Evolutionary conservation across 2,888 invertebrate species (phyloP), one percentile per base, ranked within the genome.

Genomic region (Chouioia cunea): DNA sequence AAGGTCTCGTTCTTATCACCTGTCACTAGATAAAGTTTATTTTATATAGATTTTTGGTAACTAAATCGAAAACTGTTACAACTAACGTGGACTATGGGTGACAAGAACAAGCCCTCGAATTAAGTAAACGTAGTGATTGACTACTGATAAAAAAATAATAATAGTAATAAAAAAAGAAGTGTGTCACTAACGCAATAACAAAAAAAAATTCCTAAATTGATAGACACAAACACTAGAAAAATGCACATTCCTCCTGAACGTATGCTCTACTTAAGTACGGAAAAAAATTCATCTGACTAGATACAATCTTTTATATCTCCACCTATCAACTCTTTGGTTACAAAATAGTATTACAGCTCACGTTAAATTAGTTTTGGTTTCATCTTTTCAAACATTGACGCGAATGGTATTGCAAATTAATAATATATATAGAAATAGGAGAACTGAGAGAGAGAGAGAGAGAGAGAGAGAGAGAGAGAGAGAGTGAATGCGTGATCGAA

Each of bases 221-320:
- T 65, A 65, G 54, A 65, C 65, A 52, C 36, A 65, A 36, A 50
- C 62, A 57, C 48, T 70, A 60, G 52, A 67, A 73, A 73, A 73
- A 73, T 73, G 73, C 73, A 73, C 73, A 73, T 73, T 73, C 73
- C 73, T 73, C 73, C 56, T 68, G 57, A 66, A 60, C 23, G 22
- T 68, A 59, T 22, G 44, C 50, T 3, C 54, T 65, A 66, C 54
- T 73, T 73, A 73, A 73, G 73, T 73, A 73, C 73, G 60, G 73
- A 65, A 56, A 65, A 66, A 60, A 67, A 60, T 65, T 65, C 44
- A 48, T 65, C 63, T 73, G 73, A 73, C 73, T 73, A 73, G 73
- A 73, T 71, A 18, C 68, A 65, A 68, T 71, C n/a, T 60, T 71
- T 68, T 65, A 54, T 70, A n/a, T 44, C 47, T 44, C 50, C 48